Conservation (phyloP, 2,113 vertebrate species). For the Antechinus flavipes region DNA sequence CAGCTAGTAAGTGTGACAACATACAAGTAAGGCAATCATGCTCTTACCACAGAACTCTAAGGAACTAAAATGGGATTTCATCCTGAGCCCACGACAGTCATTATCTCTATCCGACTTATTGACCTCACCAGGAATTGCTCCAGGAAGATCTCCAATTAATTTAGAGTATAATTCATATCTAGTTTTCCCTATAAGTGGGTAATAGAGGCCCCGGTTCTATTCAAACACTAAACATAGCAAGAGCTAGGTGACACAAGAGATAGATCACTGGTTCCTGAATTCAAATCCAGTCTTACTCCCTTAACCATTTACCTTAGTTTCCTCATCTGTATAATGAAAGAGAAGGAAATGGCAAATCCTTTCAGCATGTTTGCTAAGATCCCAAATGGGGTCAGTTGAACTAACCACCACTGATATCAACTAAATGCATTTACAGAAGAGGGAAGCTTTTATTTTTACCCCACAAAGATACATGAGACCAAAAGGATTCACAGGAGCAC, state of each 20-base stretch:
- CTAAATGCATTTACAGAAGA: neutral
- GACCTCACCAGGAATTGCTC: neutral
- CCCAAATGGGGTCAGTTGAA: neutral
- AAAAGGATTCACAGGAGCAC: neutral
- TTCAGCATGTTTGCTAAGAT: neutral
- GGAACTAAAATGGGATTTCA: too few species aligned
- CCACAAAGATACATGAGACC: neutral
- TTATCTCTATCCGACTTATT: neutral
- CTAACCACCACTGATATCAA: neutral
- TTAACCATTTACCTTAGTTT: neutral
- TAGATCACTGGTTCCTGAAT: neutral
- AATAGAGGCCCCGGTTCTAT: neutral
- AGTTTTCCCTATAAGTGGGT: neutral
- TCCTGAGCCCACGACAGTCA: too few species aligned
- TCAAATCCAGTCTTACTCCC: neutral
- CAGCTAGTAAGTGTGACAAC: too few species aligned
- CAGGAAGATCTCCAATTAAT: neutral
- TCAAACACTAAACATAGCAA: neutral
- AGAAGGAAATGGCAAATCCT: neutral
- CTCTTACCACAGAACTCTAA: too few species aligned
- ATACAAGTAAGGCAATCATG: too few species aligned
- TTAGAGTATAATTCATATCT: neutral
- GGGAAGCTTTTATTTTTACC: neutral
- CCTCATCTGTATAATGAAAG: neutral
- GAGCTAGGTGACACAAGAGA: neutral